Base-by-base conservation (phyloP, 2,797 vertebrate species). In the Microctenopoma stevenorrisi region DNA sequence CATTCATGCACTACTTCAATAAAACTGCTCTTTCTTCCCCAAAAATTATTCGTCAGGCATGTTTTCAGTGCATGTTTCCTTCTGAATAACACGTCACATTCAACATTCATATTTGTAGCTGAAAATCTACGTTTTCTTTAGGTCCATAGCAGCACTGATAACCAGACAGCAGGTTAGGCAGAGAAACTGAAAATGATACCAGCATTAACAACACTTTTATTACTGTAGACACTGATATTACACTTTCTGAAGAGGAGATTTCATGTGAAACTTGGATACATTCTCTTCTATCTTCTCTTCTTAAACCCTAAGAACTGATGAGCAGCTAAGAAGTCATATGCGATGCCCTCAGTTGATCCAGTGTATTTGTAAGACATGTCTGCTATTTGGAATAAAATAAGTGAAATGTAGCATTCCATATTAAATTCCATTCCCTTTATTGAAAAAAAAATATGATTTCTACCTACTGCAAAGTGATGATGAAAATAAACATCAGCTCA, bases 1-100 rank as follows among this genome's bases (percentile, higher is more conserved):
- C 92, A 89, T 88, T 89, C 74, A 87, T 67, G 69, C 78, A 71
- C 80, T 68, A 79, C 81, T 79, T 83, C 80, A 74, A 85, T 81
- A 86, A 70, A 83, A 76, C 61, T 75, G 71, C 42, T 40, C 60
- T 50, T 69, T 44, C 37, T 68, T 70, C 43, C 38, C 5, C 49
- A 68, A 33, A 74, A 66, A 76, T 12, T 50, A 48, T n/a, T 51
- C 44, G 10, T 50, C 47, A 22, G 62, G 44, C 58, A 61, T 76
- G 43, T 72, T 64, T 73, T 62, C 74, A 78, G 80, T 65, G 72
- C 59, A 74, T 37, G 55, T 69, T 69, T 42, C 72, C 75, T 79
- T 55, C 44, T 47, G 30, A 59, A 72, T 38, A 26, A 58, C 47
- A 57, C 35, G 69, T 2, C 44, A 75, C 59, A 83, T 66, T 66